A percentile compares a stretch with the other conserved stretches of the same genome.
Evolutionary conservation across 2,113 vertebrate genomes (phyloP).

Genomic region (Rhinolophus ferrumequinum): DNA sequence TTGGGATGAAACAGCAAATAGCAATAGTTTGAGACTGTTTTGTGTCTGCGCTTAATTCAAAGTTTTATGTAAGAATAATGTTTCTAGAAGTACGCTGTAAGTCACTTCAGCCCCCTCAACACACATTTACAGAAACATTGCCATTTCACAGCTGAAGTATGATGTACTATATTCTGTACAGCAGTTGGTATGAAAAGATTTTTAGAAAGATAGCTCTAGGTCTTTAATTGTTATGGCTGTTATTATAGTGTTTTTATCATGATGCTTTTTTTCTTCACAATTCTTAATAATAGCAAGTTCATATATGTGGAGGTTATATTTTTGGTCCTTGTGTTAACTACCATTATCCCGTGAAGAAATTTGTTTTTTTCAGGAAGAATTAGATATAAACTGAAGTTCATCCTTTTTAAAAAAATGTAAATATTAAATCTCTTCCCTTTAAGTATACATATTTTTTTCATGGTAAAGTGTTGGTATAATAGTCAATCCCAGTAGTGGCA

Average conservation of each 20-base stretch:
- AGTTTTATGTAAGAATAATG: not conserved
- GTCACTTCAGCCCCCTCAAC: not conserved
- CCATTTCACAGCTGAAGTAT: not conserved
- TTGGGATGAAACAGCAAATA: not conserved
- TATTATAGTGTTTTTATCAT: not conserved
- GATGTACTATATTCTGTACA: not conserved
- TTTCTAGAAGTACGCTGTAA: not conserved
- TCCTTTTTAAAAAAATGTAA: not conserved
- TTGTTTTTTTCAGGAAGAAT: not conserved
- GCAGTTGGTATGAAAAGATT: not conserved
- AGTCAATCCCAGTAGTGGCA: not conserved
- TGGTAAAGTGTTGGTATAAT: not conserved
- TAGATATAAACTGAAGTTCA: not conserved
- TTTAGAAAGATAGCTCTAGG: not conserved
- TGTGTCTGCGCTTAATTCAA: not conserved
- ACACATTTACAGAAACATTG: not conserved
- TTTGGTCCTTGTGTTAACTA: not conserved
- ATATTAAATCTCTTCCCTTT: not conserved
- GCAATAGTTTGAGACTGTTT: not conserved
- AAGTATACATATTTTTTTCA: not conserved
- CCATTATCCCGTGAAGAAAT: not conserved
- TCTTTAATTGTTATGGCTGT: not conserved
- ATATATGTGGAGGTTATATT: not conserved
- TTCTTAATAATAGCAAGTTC: not conserved
- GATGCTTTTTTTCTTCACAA: too few relatives aligned